phyloP scores from a whole-genome alignment of 2,113 vertebrate genomes.

The Scartelaos histophorus region DNA sequence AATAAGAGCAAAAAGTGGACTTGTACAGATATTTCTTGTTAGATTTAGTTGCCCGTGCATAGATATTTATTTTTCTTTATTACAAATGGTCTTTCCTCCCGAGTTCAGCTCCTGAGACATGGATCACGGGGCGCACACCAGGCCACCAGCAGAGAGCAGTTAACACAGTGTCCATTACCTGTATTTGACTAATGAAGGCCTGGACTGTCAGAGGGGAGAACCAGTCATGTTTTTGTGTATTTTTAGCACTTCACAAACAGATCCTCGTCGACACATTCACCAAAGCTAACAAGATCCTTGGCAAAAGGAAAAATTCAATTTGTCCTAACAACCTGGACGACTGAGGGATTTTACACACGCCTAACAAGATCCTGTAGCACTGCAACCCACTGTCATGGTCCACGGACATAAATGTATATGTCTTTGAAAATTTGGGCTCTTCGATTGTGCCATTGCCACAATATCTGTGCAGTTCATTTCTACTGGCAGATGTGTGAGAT shows the following conservation, averaged over 20 bases:
- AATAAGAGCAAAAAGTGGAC: slow-evolving; percentile 2
- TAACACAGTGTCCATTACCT: slow-evolving; percentile 11
- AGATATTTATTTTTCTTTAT: not conserved
- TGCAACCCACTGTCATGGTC: too few relatives aligned
- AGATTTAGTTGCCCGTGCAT: not conserved
- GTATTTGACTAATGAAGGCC: slow-evolving; percentile 1
- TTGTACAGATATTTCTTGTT: not conserved
- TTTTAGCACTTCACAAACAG: too few relatives aligned
- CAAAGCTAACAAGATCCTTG: too few relatives aligned
- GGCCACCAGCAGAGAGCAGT: slow-evolving; percentile 1
- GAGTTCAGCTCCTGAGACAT: slow-evolving; percentile 1
- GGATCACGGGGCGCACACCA: not conserved
- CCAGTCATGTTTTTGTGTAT: not conserved
- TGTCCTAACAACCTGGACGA: too few relatives aligned
- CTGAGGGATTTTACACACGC: too few relatives aligned
- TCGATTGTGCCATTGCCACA: not conserved
- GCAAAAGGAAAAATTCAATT: too few relatives aligned
- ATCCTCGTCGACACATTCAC: too few relatives aligned
- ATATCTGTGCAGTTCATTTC: not conserved
- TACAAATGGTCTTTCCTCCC: not conserved
- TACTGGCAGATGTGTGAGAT: too few relatives aligned
- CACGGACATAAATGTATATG: too few relatives aligned
- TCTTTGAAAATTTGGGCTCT: too few relatives aligned
- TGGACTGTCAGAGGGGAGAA: not conserved
- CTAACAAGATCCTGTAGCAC: too few relatives aligned